Base-by-base conservation (phyloP, 2,888 invertebrate species). In the Chrysodeixis includens region DNA sequence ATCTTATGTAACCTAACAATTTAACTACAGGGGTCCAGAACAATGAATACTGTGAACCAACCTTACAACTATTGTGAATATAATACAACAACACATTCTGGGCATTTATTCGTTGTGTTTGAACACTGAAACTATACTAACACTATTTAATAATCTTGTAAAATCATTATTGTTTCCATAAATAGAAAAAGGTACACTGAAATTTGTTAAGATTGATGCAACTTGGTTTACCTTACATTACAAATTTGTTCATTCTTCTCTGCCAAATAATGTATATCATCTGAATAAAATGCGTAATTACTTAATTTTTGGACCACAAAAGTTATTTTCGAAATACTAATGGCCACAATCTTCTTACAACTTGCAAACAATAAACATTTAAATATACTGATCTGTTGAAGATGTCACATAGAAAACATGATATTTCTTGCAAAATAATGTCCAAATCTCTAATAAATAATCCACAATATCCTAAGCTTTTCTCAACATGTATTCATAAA, bases 71-170 rank as follows among this genome's bases (percentile, higher is more conserved):
- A 90, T 81, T 85, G 82, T 83, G 85, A 87, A 89, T 88, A 89
- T 88, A 85, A 88, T 88, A 90, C 86, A 90, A 71, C 84, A 87
- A 89, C 83, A 87, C 83, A 81, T 85, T 76, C 80, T 65, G 86
- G 86, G 86, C 78, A 78, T 81, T 79, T 84, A 85, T 90, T 93
- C 91, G 92, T 93, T 93, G 92, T 90, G 87, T 90, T 90, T 87
- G 88, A 91, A 90, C 87, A 89, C 86, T 87, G 83, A 78, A 82
- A 74, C 81, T 83, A 83, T 66, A 65, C 82, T 87, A 86, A 76
- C 77, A 82, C 81, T 81, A 81, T 72, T 56, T 77, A 74, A 71
- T 74, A 68, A 74, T 73, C 56, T 70, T 79, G 58, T 76, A 68
- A 66, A 74, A 67, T 66, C 55, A 66, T 72, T 63, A 71, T 74